Conservation (phyloP, 2,888 invertebrate genomes). For the Nephrotoma guestfalica region DNA sequence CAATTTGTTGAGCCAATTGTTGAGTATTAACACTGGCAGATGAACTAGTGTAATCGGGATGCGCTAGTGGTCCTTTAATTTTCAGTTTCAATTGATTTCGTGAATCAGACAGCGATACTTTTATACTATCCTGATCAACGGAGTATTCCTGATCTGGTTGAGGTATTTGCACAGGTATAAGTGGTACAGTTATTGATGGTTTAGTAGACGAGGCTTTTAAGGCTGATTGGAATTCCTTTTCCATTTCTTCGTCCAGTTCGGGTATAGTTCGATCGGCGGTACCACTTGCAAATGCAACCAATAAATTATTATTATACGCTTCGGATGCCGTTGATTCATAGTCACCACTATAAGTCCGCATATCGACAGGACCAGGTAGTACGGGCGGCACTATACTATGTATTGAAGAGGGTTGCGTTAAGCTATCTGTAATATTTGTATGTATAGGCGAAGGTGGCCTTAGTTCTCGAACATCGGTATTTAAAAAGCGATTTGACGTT, state of each 20-base stretch:
- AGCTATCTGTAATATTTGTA: not conserved
- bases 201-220: constrained; percentile 43
- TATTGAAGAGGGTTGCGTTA: constrained; percentile 29
- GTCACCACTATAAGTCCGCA: constrained; percentile 65
- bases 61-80: constrained; percentile 76
- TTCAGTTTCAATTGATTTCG: constrained; percentile 79
- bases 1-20: constrained; percentile 12
- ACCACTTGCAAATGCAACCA: constrained; percentile 50
- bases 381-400: constrained; percentile 53
- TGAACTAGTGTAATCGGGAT: constrained; percentile 49
- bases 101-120: constrained; percentile 63
- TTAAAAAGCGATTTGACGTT: constrained; percentile 17
- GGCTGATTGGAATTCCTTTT: constrained; percentile 57
- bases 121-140: constrained; percentile 39
- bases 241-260: constrained; percentile 65
- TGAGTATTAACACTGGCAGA: constrained; percentile 23
- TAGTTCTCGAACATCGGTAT: constrained; percentile 33
- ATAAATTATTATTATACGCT: constrained; percentile 45
- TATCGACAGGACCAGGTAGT: constrained; percentile 75
- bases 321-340: constrained; percentile 37
- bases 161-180: constrained; percentile 19
- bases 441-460: constrained; percentile 31
- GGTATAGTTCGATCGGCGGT: constrained; percentile 53
- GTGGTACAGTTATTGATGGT: constrained; percentile 21
- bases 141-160: constrained; percentile 29